Evolutionary conservation across 2,888 invertebrate genomes (phyloP).

Genomic region (Aphodius granarius): DNA sequence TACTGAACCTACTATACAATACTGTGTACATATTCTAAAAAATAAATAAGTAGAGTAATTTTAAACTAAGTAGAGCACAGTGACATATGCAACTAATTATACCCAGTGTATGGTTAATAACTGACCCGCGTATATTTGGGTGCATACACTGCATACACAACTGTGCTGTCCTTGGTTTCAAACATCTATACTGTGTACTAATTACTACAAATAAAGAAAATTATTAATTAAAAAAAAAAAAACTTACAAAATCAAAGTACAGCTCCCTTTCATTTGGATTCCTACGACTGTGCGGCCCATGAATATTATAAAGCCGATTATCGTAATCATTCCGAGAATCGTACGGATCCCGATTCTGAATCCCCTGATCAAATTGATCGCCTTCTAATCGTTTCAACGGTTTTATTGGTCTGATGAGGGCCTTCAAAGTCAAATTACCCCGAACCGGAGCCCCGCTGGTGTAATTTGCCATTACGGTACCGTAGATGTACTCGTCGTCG

Average conservation of each 20-base stretch:
- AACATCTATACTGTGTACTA: background rate
- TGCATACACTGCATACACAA: too few species aligned
- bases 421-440: constrained; percentile 86
- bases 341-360: constrained; percentile 25
- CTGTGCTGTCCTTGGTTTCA: too few species aligned
- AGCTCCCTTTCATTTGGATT: constrained; percentile 57
- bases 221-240: background rate
- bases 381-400: constrained; percentile 36
- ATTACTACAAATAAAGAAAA: background rate
- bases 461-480: constrained; percentile 91
- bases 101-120: too few species aligned
- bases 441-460: constrained; percentile 89
- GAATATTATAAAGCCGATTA: constrained; percentile 37
- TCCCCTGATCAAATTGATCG: constrained; percentile 12
- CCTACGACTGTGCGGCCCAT: background rate
- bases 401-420: constrained; percentile 72
- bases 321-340: constrained; percentile 29
- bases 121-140: too few species aligned
- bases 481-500: constrained; percentile 80
- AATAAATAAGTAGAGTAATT: too few species aligned
- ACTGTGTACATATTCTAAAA: too few species aligned
- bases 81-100: too few species aligned
- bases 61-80: too few species aligned
- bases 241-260: constrained; percentile 73
- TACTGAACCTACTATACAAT: too few species aligned